Evolutionary conservation across 2,113 vertebrate genomes (phyloP), one percentile per base, ranked within the genome.

Genomic region (Cyanistes caeruleus): DNA sequence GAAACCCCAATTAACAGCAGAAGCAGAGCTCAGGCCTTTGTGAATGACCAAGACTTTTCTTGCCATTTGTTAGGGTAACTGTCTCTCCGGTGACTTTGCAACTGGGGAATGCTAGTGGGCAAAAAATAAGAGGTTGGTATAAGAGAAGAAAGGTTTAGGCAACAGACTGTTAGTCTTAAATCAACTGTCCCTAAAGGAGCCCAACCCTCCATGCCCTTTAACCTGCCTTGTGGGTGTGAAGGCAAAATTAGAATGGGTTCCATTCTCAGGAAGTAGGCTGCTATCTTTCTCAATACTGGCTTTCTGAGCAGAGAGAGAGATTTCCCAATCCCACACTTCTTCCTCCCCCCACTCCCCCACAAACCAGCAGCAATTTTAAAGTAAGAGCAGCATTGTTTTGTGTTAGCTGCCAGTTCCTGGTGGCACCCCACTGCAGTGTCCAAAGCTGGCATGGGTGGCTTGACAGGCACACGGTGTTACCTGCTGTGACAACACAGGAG

Each of bases 321-420:
- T 80, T 88, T 92, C 37, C 24, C 58, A 85, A 20, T 68, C 21
- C 27, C 46, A 33, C 8, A 2, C 16, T 55, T 55, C 49, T 23
- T n/a, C 76, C 49, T 8, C 12, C 33, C 21, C 11, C 12, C 9
- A 0, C 12, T 2, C 15, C 11, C 8, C 23, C 3, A 8, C 22
- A 58, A 88, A 30, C 27, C 21, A 75, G 23, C 16, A 52, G 11
- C 33, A 49, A 1, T 73, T 64, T 64, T 64, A 37, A 83, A 86
- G 48, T 37, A 35, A 70, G 69, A 85, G 79, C 27, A 48, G 31
- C 68, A 13, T n/a, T 0, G 0, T n/a, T 41, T 27, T 33, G n/a
- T 5, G 1, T 83, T 59, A n/a, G 15, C 41, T 83, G 62, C 20
- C 15, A 4, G 14, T 58, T 84, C 39, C 58, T 0, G 0, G 5